Evolutionary conservation across 2,888 invertebrate genomes (phyloP), one percentile per base, ranked within the genome.

Genomic region (Lacanobia wlatinum): DNA sequence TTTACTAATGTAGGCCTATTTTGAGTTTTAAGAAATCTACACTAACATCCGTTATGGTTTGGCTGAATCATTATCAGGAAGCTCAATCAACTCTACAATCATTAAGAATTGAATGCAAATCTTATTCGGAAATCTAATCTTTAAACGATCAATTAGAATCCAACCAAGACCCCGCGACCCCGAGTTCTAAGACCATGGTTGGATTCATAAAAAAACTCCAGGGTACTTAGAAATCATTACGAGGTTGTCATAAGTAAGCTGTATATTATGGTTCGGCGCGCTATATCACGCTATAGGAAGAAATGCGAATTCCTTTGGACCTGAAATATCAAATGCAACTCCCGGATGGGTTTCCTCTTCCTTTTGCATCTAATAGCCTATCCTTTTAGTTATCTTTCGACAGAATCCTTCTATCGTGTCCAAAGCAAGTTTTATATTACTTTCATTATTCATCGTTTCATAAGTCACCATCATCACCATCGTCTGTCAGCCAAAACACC

Each of bases 111-210:
- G 38, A 48, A 23, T 18, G 16, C 14, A 46, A 18, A 48, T 48
- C 46, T 38, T 23, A 10, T 48, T 38, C 5, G n/a, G n/a, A 40
- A 34, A 59, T 21, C 6, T 38, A 23, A 67, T 66, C 67, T 38
- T 3, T 3, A 3, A 23, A 34, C 10, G 16, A 34, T 67, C 46
- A 62, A n/a, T 43, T 38, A 34, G 5, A 18, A 14, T 34, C 9
- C n/a, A 28, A 66, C 62, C 10, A 34, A 46, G 64, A 66, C 64
- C 34, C 21, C 12, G 16, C 21, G 40, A 40, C n/a, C 9, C 2
- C 9, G 40, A 40, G 34, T 21, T 67, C 40, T 14, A 40, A 68
- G 50, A 40, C n/a, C 68, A 52, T 16, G 69, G 50, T 40, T 40
- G 6, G 7, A 23, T 18, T 38, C 4, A 7, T 23, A 43, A 34